These are phyloP conservation scores for Anthopleura xanthogrammica DNA, from an alignment of 92 coral and sea anemone genomes.

Conservation along the genomic window DNA sequence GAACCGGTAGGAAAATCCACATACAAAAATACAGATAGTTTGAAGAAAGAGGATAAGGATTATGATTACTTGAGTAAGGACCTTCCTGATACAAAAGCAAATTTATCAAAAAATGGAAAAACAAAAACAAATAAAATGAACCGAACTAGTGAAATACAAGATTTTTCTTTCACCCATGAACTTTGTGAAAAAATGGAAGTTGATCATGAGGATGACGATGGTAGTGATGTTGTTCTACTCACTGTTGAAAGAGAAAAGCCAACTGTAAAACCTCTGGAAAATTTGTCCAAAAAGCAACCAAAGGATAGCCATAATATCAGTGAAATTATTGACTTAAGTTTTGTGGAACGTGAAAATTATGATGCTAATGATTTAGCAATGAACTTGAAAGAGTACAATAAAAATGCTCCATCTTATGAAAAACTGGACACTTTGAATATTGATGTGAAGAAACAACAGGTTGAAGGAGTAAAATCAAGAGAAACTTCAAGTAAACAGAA, in stretches of 20 bases:
- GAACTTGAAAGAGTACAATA: neutral
- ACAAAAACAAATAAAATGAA: neutral
- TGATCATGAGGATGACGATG: neutral
- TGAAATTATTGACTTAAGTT: slow-evolving; percentile 57
- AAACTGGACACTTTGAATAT: neutral
- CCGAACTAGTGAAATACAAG: neutral
- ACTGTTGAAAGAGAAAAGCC: neutral
- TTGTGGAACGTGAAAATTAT: slow-evolving; percentile 47
- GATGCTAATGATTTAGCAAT: neutral
- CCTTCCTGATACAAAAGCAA: neutral
- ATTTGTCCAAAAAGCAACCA: neutral
- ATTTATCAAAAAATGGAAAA: neutral
- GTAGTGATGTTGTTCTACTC: neutral
- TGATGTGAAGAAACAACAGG: neutral
- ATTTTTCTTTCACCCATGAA: neutral
- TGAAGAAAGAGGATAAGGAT: neutral
- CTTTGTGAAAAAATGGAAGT: slow-evolving; percentile 14
- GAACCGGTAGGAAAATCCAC: slow-evolving; percentile 18
- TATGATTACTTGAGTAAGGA: neutral
- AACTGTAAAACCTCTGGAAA: neutral
- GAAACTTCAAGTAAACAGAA: neutral
- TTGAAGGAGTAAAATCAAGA: neutral
- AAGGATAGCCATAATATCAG: slow-evolving; percentile 21
- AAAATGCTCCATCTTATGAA: neutral
- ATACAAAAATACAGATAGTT: neutral